phyloP scores from a whole-genome alignment of 2,113 vertebrate species.

The Emydura subglobosa region DNA sequence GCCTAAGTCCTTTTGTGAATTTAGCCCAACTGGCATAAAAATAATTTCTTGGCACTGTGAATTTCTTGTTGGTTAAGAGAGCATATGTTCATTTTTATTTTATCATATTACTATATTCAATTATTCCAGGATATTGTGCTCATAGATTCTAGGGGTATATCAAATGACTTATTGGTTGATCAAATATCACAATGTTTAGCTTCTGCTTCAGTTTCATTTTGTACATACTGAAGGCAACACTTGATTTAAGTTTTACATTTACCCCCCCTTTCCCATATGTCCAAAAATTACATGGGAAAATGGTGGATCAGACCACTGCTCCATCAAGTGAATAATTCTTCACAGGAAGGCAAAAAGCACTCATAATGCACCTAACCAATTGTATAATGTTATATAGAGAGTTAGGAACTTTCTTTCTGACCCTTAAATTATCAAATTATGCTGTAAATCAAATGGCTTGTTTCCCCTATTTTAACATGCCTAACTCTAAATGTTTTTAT shows the following conservation, averaged over 20 bases:
- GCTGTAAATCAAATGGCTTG: background rate
- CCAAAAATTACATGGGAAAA: background rate
- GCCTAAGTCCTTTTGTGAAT: background rate
- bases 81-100: background rate
- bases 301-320: background rate
- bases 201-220: background rate
- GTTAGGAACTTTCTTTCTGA: background rate
- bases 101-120: background rate
- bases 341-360: background rate
- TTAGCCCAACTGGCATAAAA: background rate
- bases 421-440: background rate
- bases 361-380: accelerated
- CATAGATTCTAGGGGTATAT: constrained; percentile 17
- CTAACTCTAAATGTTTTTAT: background rate
- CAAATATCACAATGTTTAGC: background rate
- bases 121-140: background rate
- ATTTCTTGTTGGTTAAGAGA: background rate
- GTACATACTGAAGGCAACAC: background rate
- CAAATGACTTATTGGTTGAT: background rate
- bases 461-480: background rate
- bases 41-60: background rate
- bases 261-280: background rate
- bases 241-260: accelerated
- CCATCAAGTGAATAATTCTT: background rate
- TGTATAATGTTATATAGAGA: background rate